Conservation (phyloP, 2,888 invertebrate species). For the Fragum sueziense region DNA sequence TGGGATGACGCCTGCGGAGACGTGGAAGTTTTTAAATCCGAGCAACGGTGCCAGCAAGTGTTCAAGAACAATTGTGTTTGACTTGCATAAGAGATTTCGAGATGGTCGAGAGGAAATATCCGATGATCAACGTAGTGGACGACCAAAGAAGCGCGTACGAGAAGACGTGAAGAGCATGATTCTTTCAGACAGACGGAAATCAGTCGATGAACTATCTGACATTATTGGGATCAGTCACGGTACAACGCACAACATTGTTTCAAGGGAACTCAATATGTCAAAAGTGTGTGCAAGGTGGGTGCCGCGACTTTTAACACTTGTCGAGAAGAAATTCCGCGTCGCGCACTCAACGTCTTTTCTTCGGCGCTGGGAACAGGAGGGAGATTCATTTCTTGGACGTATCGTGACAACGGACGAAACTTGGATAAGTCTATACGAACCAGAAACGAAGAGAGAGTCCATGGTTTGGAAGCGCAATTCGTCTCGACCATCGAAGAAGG, state of each 20-base stretch:
- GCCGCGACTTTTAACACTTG: constrained; percentile 4
- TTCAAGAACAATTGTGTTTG: not conserved
- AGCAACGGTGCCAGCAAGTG: not conserved
- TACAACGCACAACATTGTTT: constrained; percentile 8
- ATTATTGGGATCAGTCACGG: not conserved
- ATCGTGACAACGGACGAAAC: constrained; percentile 31
- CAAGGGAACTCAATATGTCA: constrained; percentile 14
- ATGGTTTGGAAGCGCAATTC: no score
- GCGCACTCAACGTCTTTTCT: constrained; percentile 2
- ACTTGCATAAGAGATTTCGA: not conserved
- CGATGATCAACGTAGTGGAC: constrained; percentile 1
- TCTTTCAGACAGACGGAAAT: constrained; percentile 6
- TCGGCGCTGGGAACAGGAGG: constrained; percentile 1
- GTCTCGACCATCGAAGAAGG: no score
- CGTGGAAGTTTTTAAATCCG: constrained; percentile 1
- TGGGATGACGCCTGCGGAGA: not conserved
- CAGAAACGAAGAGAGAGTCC: no score
- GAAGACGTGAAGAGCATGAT: not conserved
- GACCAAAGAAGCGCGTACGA: not conserved
- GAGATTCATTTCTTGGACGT: constrained; percentile 10
- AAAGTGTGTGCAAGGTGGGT: constrained; percentile 33
- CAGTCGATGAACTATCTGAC: not conserved
- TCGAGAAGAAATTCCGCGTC: not conserved
- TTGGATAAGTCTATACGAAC: no score
- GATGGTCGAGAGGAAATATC: not conserved